phyloP scores from a whole-genome alignment of 2,888 invertebrate genomes.

The Drosophila borealis region DNA sequence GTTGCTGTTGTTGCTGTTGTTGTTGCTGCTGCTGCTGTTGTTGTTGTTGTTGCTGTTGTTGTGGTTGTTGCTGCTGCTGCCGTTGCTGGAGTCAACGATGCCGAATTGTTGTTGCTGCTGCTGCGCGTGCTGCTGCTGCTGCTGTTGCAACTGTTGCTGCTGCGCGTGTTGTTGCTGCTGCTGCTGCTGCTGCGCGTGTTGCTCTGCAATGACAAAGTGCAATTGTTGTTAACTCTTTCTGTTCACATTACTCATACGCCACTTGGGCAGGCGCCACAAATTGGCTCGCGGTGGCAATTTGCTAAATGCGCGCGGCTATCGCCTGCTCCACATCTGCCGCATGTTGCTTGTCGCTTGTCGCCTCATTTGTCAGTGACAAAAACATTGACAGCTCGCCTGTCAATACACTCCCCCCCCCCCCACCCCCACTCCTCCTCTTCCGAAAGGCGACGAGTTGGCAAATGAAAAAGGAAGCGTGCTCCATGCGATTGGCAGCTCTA shows the following conservation, averaged over 20 bases:
- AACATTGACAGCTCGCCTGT: conserved; percentile 40
- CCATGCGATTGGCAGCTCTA: conserved; percentile 32
- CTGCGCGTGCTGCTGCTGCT: conserved; percentile 49
- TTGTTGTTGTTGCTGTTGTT: conserved; percentile 47
- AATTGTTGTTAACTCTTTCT: conserved; percentile 49
- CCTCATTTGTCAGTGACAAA: conserved; percentile 61
- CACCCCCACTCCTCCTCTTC: neutral
- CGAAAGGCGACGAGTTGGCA: conserved; percentile 13
- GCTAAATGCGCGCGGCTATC: conserved; percentile 66
- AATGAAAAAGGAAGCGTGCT: conserved; percentile 18
- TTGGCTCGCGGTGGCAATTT: conserved; percentile 47
- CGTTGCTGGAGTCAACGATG: conserved; percentile 56
- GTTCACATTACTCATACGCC: conserved; percentile 60
- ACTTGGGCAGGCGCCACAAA: conserved; percentile 24
- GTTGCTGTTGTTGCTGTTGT: conserved; percentile 87
- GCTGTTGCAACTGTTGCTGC: conserved; percentile 59
- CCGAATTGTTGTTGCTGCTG: conserved; percentile 47
- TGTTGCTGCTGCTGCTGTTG: conserved; percentile 82
- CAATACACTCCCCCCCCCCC: conserved; percentile 12
- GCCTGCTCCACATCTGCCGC: conserved; percentile 59
- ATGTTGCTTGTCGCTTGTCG: conserved; percentile 10
- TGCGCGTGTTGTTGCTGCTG: conserved; percentile 86
- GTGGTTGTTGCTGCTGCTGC: conserved; percentile 85
- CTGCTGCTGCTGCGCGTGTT: conserved; percentile 53
- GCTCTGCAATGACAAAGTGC: conserved; percentile 71